Evolutionary conservation across 2,797 vertebrate species (phyloP).

Genomic region (Cynopterus sphinx): DNA sequence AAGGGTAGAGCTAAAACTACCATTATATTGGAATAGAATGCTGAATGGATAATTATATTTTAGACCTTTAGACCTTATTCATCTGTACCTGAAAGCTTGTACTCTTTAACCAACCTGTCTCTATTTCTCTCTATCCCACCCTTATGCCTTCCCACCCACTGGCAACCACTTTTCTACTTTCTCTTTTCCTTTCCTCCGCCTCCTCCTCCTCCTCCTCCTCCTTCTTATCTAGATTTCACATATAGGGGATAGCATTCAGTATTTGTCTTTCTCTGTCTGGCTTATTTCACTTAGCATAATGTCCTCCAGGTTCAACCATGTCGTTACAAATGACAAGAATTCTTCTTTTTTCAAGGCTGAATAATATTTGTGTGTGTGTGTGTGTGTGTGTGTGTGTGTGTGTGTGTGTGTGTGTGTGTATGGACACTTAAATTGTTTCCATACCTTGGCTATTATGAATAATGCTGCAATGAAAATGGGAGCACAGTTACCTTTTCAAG

Average conservation of each 20-base stretch:
- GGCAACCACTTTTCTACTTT: neutral
- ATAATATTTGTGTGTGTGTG: no score
- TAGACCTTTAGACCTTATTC: neutral
- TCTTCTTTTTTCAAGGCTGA: neutral
- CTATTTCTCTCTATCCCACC: neutral
- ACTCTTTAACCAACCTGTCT: neutral
- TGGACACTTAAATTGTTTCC: neutral
- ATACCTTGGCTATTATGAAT: neutral
- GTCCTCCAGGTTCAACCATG: neutral
- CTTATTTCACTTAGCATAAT: neutral
- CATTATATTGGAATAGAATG: neutral
- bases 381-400: no score
- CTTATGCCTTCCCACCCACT: neutral
- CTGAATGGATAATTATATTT: neutral
- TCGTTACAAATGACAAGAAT: neutral
- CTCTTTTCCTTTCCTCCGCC: neutral
- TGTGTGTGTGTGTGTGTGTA: no score
- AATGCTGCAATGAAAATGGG: neutral
- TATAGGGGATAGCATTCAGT: neutral
- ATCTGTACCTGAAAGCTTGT: neutral
- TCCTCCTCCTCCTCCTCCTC: no score
- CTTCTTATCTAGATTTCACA: neutral
- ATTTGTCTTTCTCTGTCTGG: neutral
- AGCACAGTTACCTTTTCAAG: neutral
- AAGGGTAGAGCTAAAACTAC: neutral